These are phyloP conservation scores for Zootoca vivipara DNA, from an alignment of 2,113 vertebrate genomes.

Conservation along the genomic window DNA sequence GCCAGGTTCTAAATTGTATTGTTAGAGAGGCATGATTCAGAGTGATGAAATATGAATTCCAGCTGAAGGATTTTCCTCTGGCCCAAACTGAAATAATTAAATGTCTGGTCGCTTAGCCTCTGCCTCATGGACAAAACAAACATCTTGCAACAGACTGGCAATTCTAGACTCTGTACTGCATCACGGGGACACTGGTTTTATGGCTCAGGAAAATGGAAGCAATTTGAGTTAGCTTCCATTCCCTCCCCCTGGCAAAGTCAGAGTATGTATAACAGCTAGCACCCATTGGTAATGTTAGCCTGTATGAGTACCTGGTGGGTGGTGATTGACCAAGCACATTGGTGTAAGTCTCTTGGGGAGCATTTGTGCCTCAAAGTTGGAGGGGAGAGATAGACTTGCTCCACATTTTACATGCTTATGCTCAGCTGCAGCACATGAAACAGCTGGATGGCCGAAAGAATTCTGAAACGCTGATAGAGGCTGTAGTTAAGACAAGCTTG, in stretches of 20 bases:
- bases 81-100: background rate
- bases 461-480: background rate
- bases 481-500: background rate
- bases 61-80: conserved; percentile 10
- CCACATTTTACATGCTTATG: no score
- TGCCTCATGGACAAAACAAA: background rate
- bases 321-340: background rate
- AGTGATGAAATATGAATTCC: background rate
- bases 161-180: background rate
- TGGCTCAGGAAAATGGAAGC: background rate
- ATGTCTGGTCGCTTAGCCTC: background rate
- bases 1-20: background rate
- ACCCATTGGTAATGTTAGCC: no score
- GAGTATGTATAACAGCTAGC: background rate
- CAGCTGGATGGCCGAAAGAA: no score
- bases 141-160: background rate
- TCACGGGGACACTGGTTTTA: background rate
- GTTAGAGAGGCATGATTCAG: background rate
- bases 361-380: no score
- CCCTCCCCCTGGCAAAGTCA: background rate
- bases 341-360: background rate
- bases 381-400: no score
- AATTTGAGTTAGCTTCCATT: background rate
- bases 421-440: no score
- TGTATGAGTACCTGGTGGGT: background rate